phyloP scores from a whole-genome alignment of 2,888 invertebrate genomes.

The Drosophila helvetica region DNA sequence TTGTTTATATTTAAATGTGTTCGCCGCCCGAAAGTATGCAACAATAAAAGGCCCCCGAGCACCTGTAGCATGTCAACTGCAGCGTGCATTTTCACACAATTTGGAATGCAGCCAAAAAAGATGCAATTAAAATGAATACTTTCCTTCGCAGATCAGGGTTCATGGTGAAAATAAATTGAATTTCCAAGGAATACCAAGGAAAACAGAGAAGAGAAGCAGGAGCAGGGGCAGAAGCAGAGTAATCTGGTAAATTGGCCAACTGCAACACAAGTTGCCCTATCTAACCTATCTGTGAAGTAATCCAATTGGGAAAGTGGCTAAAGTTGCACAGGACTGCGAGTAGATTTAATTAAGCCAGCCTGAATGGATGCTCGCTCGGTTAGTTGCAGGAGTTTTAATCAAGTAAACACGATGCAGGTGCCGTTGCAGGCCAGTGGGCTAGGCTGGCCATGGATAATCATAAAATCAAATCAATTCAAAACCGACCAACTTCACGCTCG shows the following conservation, averaged over 20 bases:
- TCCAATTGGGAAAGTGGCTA: constrained; percentile 10
- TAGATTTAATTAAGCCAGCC: constrained; percentile 26
- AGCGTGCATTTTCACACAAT: constrained; percentile 1
- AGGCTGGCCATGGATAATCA: constrained; percentile 1
- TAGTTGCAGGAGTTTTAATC: constrained; percentile 31
- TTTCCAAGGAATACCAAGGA: constrained; percentile 1
- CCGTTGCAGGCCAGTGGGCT: background rate
- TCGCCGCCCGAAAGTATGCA: constrained; percentile 71
- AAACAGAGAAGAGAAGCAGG: background rate
- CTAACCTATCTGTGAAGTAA: background rate
- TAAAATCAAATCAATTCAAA: constrained; percentile 30
- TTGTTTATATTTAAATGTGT: constrained; percentile 51
- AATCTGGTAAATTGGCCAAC: constrained; percentile 29
- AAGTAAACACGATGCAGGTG: constrained; percentile 22
- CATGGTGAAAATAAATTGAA: constrained; percentile 17
- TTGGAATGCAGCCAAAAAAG: constrained; percentile 30
- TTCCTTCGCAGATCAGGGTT: constrained; percentile 4
- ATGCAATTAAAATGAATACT: constrained; percentile 4
- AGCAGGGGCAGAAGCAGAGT: background rate
- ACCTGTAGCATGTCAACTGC: constrained; percentile 59
- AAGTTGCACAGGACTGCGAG: constrained; percentile 12
- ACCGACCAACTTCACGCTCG: constrained; percentile 4
- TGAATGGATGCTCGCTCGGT: background rate
- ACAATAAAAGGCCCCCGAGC: constrained; percentile 49
- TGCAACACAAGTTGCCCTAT: constrained; percentile 10